Base-by-base conservation (phyloP, 1,140 invertebrate species). In the Drosophila jambulina region DNA sequence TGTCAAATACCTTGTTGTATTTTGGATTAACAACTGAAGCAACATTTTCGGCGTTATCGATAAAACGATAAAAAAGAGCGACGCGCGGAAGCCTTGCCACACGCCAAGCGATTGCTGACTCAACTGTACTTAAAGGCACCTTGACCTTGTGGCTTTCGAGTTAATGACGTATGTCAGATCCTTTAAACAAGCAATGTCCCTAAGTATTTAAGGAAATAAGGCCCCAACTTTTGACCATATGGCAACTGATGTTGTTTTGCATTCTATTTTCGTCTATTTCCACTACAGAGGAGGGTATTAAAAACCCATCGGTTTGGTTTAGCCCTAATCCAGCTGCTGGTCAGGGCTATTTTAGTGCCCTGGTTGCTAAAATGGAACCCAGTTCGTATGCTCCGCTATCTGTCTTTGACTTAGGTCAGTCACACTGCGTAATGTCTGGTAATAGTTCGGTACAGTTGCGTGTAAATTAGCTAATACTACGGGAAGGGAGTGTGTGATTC, bases 1-100 rank as follows among this genome's bases (percentile, higher is more conserved):
- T 90, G 85, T 90, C 85, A 90, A 85, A 74, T 82, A 64, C 61
- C 75, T 79, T 90, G 81, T 90, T 90, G 64, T 74, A 74, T 77
- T 85, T 82, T 82, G 85, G 85, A 90, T 90, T 90, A 90, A 61
- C 57, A 76, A 76, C 48, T 60, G 53, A 68, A 27, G 54, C 78
- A 86, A 78, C 70, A 70, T 79, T 83, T 69, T 72, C 43, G 56
- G 63, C 49, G 80, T 59, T 80, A 69, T 70, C 62, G 45, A 74
- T 51, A 75, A 38, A 59, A 70, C 46, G 65, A 65, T 53, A 61
- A 65, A 29, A 12, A 45, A 42, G 43, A 38, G 43, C 13, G 5
- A 32, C 40, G 25, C 17, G 64, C 48, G 56, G 34, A 61, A 77
- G 53, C 40, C 48, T 12, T 72, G 82, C 82, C 82, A 86, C 82